phyloP scores from a whole-genome alignment of 2,113 vertebrate genomes.

The Ursus arctos region DNA sequence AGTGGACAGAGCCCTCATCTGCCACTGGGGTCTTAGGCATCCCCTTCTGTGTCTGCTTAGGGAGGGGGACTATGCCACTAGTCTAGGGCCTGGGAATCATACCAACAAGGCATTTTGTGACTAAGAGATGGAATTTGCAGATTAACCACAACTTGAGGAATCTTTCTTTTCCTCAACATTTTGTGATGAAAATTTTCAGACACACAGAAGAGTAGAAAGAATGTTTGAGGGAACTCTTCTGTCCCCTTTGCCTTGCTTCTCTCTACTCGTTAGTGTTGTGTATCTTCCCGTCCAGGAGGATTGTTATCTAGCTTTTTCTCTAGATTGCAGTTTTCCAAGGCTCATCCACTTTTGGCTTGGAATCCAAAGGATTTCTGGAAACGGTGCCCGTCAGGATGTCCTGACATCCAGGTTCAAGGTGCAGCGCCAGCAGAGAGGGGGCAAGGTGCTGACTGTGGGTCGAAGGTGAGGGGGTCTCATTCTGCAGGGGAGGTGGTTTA shows the following conservation, averaged over 20 bases:
- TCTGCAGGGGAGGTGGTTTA: neutral
- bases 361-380: neutral
- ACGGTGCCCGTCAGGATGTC: rapidly evolving
- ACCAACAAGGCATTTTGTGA: rapidly evolving
- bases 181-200: neutral
- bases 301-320: neutral
- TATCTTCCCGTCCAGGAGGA: rapidly evolving
- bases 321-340: no score
- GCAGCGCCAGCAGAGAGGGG: rapidly evolving
- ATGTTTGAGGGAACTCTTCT: rapidly evolving
- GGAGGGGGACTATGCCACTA: neutral
- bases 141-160: no score
- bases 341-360: neutral
- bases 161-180: neutral
- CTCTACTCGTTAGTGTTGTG: rapidly evolving
- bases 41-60: neutral
- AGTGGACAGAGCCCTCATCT: rapidly evolving
- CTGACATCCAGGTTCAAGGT: neutral
- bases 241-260: rapidly evolving
- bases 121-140: neutral
- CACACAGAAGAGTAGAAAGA: neutral
- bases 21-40: rapidly evolving
- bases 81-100: neutral
- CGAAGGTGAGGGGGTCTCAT: rapidly evolving
- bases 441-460: neutral